Evolutionary conservation across 2,797 vertebrate genomes (phyloP).

Genomic region (Pampus argenteus): DNA sequence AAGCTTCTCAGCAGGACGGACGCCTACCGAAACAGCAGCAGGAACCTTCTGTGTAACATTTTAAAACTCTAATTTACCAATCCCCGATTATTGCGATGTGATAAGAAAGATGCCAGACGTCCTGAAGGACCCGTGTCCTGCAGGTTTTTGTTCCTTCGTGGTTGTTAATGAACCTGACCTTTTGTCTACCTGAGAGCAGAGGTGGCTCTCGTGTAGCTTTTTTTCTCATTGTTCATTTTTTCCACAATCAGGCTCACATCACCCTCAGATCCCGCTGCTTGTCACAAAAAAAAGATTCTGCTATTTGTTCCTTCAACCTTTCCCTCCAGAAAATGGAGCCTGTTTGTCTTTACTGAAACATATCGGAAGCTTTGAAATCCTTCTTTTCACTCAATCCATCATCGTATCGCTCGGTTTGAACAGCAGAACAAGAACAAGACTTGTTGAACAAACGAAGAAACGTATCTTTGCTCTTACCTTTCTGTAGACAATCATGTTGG

Average conservation of each 20-base stretch:
- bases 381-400: not conserved
- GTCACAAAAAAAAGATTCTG: not conserved
- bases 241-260: not conserved
- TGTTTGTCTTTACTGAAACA: constrained; percentile 2
- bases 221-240: not conserved
- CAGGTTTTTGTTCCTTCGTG: not conserved
- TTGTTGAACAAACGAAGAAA: not conserved
- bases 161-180: constrained; percentile 13
- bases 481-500: constrained; percentile 98
- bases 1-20: not conserved
- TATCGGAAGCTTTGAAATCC: constrained; percentile 2
- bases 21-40: not conserved
- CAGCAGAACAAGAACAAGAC: not conserved
- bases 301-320: not conserved
- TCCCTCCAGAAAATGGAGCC: not conserved
- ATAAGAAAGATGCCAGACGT: not conserved
- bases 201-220: not conserved
- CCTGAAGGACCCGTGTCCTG: not conserved
- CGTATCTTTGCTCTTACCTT: constrained; percentile 86
- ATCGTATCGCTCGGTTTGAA: constrained; percentile 3
- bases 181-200: constrained; percentile 8
- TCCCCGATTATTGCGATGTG: not conserved
- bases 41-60: not conserved
- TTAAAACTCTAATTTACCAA: constrained; percentile 11
- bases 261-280: constrained; percentile 9